phyloP scores from a whole-genome alignment of 30 jellyfish, hydroid and myxozoan species.

The Hydractinia echinata region DNA sequence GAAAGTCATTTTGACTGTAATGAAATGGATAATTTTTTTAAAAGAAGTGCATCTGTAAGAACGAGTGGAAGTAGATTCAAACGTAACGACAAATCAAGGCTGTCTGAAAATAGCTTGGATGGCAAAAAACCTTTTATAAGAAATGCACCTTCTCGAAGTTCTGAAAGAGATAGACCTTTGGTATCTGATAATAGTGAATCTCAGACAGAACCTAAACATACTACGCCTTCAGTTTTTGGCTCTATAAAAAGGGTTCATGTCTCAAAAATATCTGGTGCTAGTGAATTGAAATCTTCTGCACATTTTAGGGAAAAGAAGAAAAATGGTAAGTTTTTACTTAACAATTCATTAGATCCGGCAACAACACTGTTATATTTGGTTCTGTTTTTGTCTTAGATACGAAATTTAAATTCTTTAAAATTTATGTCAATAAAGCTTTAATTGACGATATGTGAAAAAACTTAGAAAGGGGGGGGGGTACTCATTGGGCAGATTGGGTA shows the following conservation, averaged over 20 bases:
- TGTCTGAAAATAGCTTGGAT: neutral
- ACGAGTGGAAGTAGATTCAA: neutral
- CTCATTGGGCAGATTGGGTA: too few species aligned
- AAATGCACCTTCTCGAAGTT: neutral
- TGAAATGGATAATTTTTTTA: constrained; percentile 8
- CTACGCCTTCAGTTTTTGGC: constrained; percentile 25
- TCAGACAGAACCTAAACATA: neutral
- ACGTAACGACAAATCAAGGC: neutral
- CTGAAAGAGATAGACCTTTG: constrained; percentile 1
- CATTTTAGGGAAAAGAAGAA: neutral
- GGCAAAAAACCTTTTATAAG: neutral
- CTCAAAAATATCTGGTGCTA: constrained; percentile 30
- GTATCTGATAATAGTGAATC: neutral
- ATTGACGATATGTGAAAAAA: too few species aligned
- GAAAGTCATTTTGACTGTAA: neutral
- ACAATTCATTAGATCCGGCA: neutral
- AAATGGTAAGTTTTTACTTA: constrained; percentile 8
- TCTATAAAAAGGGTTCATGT: constrained; percentile 14
- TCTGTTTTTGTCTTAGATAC: too few species aligned
- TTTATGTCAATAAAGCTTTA: too few species aligned
- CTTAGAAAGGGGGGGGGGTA: too few species aligned
- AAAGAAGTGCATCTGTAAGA: constrained; percentile 1
- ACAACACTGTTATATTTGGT: too few species aligned
- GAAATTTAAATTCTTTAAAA: too few species aligned
- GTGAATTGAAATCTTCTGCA: constrained; percentile 27